Evolutionary conservation across 2,797 vertebrate species (phyloP), one percentile per base, ranked within the genome.

Genomic region (Carduelis carduelis): DNA sequence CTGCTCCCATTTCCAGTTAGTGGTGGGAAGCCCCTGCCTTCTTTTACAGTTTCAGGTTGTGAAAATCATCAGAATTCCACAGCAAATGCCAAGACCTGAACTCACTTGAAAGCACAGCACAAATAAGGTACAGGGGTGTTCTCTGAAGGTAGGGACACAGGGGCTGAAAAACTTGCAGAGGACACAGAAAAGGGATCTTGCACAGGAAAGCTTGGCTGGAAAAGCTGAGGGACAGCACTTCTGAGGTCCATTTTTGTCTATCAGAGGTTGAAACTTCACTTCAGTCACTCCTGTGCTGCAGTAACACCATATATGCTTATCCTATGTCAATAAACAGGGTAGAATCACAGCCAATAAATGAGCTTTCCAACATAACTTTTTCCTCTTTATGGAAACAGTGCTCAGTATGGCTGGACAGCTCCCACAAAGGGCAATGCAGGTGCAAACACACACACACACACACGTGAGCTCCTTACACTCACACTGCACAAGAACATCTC

Each of bases 301-400:
- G 14, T 20, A 43, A 49, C 14, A n/a, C 1, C 0, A 6, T n/a
- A 15, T 3, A 1, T 11, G 9, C 5, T 78, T 47, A 22, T 47
- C 22, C 44, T 37, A 8, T 59, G 14, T 43, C 57, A 81, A 46
- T 39, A 60, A 74, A 56, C 6, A 32, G 23, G 12, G 4, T 7
- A 64, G 30, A 30, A 43, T 35, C 34, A 35, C 8, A 47, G 37
- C 37, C 56, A 84, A 68, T 7, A 75, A 82, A 64, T 7, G 14
- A 75, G 14, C 12, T 84, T 84, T 44, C 26, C 0, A 1, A 32
- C 2, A 5, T 5, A 8, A 17, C 55, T 44, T 78, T 71, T 23
- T 64, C 17, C 11, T 44, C 23, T 60, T 70, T 47, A 56, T 2
- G 4, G 57, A 44, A 78, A n/a, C 5, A 52, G 22, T 41, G 35